Evolutionary conservation across 1,140 invertebrate species (phyloP).

Genomic region (Halesus radiatus): DNA sequence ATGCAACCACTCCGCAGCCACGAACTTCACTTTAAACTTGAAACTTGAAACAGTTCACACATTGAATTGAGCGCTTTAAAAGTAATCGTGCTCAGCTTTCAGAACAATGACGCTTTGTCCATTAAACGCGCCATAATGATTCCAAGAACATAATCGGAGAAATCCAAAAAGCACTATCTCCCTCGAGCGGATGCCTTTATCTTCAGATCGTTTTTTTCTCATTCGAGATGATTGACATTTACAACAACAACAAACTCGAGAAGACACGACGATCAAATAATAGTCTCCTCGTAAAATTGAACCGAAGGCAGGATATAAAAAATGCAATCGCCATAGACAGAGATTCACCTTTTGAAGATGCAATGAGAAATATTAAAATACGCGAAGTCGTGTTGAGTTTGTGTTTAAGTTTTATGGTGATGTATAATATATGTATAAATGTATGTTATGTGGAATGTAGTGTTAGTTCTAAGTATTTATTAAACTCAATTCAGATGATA

Average conservation of each 20-base stretch:
- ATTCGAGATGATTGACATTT: slow-evolving; percentile 23
- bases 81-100: slow-evolving; percentile 16
- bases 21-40: too few relatives aligned
- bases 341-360: too few relatives aligned
- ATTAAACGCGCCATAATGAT: slow-evolving; percentile 43
- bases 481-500: too few relatives aligned
- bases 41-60: too few relatives aligned
- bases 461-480: too few relatives aligned
- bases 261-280: not conserved
- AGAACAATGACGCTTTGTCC: slow-evolving; percentile 36
- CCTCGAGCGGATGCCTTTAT: not conserved
- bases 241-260: not conserved
- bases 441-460: too few relatives aligned
- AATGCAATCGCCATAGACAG: not conserved
- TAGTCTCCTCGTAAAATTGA: not conserved
- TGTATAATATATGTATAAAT: too few relatives aligned
- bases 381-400: too few relatives aligned
- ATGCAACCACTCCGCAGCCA: too few relatives aligned
- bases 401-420: too few relatives aligned
- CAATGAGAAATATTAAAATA: too few relatives aligned
- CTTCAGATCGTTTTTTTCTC: slow-evolving; percentile 5
- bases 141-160: slow-evolving; percentile 30
- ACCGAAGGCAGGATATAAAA: not conserved
- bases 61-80: too few relatives aligned
- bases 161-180: slow-evolving; percentile 12